These are phyloP conservation scores for Drosophila incognita DNA, from an alignment of 2,888 invertebrate genomes.

Conservation along the genomic window DNA sequence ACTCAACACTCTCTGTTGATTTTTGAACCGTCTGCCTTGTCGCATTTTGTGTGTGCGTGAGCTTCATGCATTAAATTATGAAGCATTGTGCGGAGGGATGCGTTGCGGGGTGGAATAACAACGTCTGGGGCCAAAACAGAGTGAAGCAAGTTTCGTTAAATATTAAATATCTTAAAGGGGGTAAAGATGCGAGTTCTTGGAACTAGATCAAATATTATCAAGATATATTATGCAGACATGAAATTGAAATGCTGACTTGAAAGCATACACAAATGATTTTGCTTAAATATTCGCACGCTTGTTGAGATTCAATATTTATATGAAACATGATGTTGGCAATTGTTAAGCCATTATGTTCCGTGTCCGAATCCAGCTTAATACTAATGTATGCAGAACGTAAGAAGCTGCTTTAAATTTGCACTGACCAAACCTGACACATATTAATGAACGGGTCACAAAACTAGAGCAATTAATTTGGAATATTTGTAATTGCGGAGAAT, in stretches of 20 bases:
- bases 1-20: neutral
- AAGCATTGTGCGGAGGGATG: conserved; percentile 10
- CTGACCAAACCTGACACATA: conserved; percentile 38
- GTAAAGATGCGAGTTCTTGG: conserved; percentile 22
- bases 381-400: neutral
- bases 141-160: conserved; percentile 50
- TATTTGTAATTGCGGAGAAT: conserved; percentile 49
- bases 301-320: neutral
- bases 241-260: neutral
- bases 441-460: conserved; percentile 55
- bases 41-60: conserved; percentile 55
- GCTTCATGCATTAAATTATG: conserved; percentile 72
- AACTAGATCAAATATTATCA: neutral
- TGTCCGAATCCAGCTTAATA: neutral
- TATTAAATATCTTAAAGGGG: conserved; percentile 40
- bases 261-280: neutral
- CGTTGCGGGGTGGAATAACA: neutral
- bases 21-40: conserved; percentile 26
- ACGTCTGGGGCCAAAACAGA: conserved; percentile 38
- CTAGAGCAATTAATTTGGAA: conserved; percentile 62
- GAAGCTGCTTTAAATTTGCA: conserved; percentile 7
- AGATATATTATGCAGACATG: neutral
- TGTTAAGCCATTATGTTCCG: neutral
- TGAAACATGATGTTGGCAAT: neutral
- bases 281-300: neutral